A percentile compares a stretch with the other conserved stretches of the same genome.
These are phyloP conservation scores for Xestia ashworthii DNA, from an alignment of 2,888 invertebrate genomes.

Conservation along the genomic window DNA sequence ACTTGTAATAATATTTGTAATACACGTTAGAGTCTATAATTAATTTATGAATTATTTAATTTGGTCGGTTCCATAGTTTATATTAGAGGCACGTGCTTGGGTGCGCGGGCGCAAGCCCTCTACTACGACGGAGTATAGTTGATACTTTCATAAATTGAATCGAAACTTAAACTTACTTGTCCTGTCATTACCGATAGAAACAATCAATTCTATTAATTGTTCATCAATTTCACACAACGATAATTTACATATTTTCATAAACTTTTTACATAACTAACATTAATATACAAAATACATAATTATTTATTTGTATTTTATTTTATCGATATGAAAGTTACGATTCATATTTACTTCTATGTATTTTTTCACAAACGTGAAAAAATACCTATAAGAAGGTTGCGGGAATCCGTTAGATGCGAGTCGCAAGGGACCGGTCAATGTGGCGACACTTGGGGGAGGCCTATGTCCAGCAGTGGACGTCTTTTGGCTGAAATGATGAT, in stretches of 20 bases:
- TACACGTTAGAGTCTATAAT: constrained; percentile 68
- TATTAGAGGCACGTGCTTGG: constrained; percentile 80
- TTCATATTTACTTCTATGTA: neutral
- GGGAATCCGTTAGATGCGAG: no score
- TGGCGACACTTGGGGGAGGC: no score
- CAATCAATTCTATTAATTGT: neutral
- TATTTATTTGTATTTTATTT: neutral
- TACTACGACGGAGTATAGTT: constrained; percentile 52
- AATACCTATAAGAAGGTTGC: no score
- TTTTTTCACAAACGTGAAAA: no score
- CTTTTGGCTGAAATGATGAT: no score
- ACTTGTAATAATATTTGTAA: constrained; percentile 50
- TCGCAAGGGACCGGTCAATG: no score
- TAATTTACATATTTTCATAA: neutral
- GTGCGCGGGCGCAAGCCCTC: constrained; percentile 43
- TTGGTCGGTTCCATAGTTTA: constrained; percentile 77
- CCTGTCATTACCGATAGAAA: neutral
- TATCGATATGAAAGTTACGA: neutral
- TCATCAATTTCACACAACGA: neutral
- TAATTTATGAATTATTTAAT: constrained; percentile 81
- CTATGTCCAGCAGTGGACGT: no score
- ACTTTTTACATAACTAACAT: neutral
- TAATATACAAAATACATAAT: neutral
- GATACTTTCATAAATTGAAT: constrained; percentile 57
- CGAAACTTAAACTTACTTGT: neutral